These are phyloP conservation scores for Danaus plexippus DNA, from an alignment of 1,140 invertebrate genomes.

Conservation along the genomic window DNA sequence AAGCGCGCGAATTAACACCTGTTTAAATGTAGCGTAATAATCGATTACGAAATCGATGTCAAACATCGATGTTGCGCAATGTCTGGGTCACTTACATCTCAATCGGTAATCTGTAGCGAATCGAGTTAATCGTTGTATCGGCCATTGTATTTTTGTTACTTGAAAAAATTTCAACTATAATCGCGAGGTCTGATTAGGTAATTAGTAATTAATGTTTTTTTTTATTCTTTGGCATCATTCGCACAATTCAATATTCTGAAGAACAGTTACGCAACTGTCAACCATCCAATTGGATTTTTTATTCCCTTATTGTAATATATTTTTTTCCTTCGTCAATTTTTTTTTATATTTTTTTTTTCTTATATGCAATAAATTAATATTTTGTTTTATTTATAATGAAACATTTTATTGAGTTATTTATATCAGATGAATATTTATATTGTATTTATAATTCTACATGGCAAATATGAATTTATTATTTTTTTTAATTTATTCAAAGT, in stretches of 20 bases:
- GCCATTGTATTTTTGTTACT: neutral
- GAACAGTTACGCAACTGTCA: too few species aligned
- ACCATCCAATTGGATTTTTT: too few species aligned
- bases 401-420: slow-evolving; percentile 2
- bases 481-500: neutral
- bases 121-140: slow-evolving; percentile 19
- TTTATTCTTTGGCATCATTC: too few species aligned
- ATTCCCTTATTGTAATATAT: too few species aligned
- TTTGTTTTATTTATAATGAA: neutral
- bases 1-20: too few species aligned
- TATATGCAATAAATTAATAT: slow-evolving; percentile 3
- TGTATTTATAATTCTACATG: neutral
- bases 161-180: too few species aligned
- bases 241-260: too few species aligned
- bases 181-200: too few species aligned
- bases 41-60: slow-evolving; percentile 24
- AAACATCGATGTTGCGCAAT: slow-evolving; percentile 21
- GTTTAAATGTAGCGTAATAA: slow-evolving; percentile 7
- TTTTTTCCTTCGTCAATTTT: too few species aligned
- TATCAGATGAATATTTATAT: slow-evolving; percentile 1
- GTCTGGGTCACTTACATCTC: slow-evolving; percentile 24
- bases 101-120: slow-evolving; percentile 31
- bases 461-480: neutral
- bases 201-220: too few species aligned
- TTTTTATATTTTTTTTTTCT: slow-evolving; percentile 2